These are phyloP conservation scores for Palythoa grandiflora DNA, from an alignment of 92 coral and sea anemone genomes.

Conservation along the genomic window DNA sequence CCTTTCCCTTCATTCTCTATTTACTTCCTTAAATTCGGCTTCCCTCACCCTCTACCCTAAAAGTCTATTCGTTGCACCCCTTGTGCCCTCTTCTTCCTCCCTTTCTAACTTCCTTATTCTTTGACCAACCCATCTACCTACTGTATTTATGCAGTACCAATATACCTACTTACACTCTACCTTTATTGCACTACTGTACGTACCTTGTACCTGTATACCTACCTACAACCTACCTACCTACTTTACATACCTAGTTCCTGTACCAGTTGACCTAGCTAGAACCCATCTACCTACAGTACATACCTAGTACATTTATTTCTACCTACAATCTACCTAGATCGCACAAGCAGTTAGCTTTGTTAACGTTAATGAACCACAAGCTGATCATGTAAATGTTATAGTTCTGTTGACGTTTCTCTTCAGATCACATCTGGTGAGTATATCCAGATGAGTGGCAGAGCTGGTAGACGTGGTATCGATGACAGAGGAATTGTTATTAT, in stretches of 20 bases:
- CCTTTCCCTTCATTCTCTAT: no score
- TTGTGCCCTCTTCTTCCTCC: neutral
- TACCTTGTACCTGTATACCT: no score
- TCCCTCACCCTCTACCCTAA: neutral
- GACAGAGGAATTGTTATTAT: slow-evolving; percentile 97
- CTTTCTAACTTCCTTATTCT: neutral
- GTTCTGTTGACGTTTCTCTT: neutral
- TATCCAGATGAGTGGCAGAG: slow-evolving; percentile 99
- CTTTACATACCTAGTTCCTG: no score
- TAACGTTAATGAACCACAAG: neutral
- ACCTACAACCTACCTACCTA: no score
- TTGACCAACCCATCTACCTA: no score
- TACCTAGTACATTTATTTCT: no score
- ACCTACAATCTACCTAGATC: neutral
- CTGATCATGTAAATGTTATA: neutral
- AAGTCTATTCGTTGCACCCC: neutral
- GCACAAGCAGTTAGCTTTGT: neutral
- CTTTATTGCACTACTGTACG: no score
- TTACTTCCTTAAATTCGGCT: neutral
- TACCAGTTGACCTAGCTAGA: no score
- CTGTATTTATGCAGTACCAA: no score
- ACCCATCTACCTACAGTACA: no score
- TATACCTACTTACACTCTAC: no score
- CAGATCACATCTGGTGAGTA: slow-evolving; percentile 99
- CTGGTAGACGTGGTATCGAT: slow-evolving; percentile 98